Evolutionary conservation across 2,888 invertebrate genomes (phyloP), one percentile per base, ranked within the genome.

Genomic region (Tubulanus polymorphus): DNA sequence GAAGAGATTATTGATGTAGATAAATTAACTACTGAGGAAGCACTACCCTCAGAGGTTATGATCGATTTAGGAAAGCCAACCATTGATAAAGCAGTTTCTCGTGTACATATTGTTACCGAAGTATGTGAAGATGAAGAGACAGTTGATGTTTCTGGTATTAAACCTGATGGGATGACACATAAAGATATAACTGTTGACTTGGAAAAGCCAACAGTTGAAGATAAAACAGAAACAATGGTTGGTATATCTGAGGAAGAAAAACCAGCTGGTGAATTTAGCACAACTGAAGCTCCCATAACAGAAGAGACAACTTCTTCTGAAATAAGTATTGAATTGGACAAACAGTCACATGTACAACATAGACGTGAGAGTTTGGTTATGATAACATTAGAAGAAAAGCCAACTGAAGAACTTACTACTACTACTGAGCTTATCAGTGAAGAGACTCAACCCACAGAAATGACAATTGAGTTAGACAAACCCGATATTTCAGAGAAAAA

Each of bases 201-300:
- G 12, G 27, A 26, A 25, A 48, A n/a, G 25, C 41, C 48, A 51
- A 49, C 28, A 48, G 53, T 53, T 23, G n/a, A 23, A 26, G 23
- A 18, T n/a, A 27, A 28, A 20, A 20, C 32, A 28, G 12, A 26
- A 59, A 26, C 57, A 84, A 86, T 68, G 91, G 91, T 41, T 41
- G 41, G 41, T 41, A 23, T 23, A 6, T 23, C 18, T 18, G 20
- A 20, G 6, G 41, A 41, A 3, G 41, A 20, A 18, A 41, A 41
- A 15, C 20, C 18, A 41, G 41, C 20, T 18, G 41, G 23, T 18
- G 41, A 41, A 15, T 18, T 41, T 15, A 20, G 6, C 5, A 18
- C 18, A 23, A 23, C 23, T 41, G 6, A 8, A 20, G 41, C 18
- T 18, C 15, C 23, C 6, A 41, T 23, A 18, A 8, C 41, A 20